These are phyloP conservation scores for Drosophila biarmipes DNA, from an alignment of 1,140 invertebrate species.

Conservation along the genomic window DNA sequence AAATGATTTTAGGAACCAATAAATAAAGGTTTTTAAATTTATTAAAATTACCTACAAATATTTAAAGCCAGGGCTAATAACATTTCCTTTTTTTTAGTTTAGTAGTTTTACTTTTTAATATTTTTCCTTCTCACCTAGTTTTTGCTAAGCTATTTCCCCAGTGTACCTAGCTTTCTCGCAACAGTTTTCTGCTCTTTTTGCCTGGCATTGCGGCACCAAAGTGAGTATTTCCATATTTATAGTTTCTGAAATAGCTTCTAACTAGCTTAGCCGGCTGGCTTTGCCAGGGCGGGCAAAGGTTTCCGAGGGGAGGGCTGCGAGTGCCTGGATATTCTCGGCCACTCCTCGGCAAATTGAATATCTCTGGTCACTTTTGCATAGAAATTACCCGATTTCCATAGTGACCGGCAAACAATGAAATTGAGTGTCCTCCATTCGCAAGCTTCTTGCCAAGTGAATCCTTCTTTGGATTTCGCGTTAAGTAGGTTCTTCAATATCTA, in stretches of 20 bases:
- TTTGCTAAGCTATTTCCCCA: neutral
- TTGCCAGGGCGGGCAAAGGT: constrained; percentile 11
- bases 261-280: constrained; percentile 44
- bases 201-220: constrained; percentile 43
- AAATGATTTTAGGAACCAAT: no score
- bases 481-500: neutral
- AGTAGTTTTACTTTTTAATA: no score
- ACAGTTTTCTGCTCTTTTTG: constrained; percentile 21
- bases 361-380: constrained; percentile 38
- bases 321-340: neutral
- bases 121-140: no score
- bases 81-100: no score
- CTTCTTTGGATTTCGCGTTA: neutral
- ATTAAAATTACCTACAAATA: no score
- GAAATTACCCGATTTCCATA: constrained; percentile 37
- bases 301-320: neutral
- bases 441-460: constrained; percentile 8
- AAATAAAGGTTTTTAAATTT: no score
- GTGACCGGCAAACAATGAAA: constrained; percentile 8
- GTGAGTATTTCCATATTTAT: constrained; percentile 60
- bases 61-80: no score
- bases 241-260: constrained; percentile 60
- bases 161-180: constrained; percentile 1
- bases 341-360: constrained; percentile 36
- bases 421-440: neutral